Evolutionary conservation across 2,888 invertebrate genomes (phyloP).

Genomic region (Tineola bisselliella): DNA sequence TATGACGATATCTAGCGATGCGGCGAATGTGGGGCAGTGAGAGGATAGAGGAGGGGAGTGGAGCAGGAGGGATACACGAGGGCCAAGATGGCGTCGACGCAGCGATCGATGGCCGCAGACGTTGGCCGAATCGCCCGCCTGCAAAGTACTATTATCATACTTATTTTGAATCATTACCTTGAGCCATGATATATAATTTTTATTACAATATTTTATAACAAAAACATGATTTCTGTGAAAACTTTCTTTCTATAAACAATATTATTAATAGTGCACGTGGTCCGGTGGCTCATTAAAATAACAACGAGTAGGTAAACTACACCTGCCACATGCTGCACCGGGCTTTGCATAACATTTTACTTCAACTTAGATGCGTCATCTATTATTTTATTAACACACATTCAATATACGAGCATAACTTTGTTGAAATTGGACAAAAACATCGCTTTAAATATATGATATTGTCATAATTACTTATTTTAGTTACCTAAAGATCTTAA

Average conservation of each 20-base stretch:
- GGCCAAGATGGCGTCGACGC: conserved; percentile 67
- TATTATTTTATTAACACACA: too few species aligned
- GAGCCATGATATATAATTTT: neutral
- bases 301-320: neutral
- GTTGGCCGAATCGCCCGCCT: neutral
- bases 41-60: conserved; percentile 33
- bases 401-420: too few species aligned
- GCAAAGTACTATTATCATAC: neutral
- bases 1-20: conserved; percentile 24
- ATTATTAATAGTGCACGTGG: neutral
- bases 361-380: neutral
- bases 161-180: neutral
- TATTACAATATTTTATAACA: neutral
- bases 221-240: neutral
- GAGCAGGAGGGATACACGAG: conserved; percentile 58
- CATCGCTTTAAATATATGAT: too few species aligned
- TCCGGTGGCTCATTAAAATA: neutral
- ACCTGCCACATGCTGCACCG: conserved; percentile 1
- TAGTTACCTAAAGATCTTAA: too few species aligned
- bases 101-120: conserved; percentile 56
- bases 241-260: neutral
- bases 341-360: neutral
- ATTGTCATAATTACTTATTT: too few species aligned
- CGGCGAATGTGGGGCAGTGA: conserved; percentile 63
- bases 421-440: too few species aligned